Base-by-base conservation (phyloP, 2,888 invertebrate genomes). In the Drosophila ustulata region DNA sequence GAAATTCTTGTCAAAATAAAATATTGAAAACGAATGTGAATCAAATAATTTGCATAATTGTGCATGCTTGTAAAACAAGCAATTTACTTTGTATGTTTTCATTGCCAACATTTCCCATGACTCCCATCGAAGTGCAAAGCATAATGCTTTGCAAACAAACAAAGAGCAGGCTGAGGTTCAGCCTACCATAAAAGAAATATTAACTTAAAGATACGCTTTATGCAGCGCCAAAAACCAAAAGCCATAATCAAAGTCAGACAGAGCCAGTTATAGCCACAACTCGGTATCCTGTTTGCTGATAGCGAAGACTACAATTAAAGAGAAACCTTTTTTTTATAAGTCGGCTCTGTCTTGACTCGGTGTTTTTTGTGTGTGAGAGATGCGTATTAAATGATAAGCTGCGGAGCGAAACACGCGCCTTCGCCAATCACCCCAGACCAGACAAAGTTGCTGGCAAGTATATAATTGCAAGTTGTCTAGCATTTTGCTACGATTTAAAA, bases 361-460 rank as follows among this genome's bases (percentile, higher is more conserved):
- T 5, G 37, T 32, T 23, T 32, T 9, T 75, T 82, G 82, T 82
- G 81, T 80, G 83, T 71, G 56, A 66, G 65, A 82, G 84, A 83
- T 86, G 79, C 82, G 82, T 82, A 84, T 84, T 84, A 87, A 87
- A 84, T 84, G 83, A 84, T 84, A 84, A 80, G 78, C 77, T 46
- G 41, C 45, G 43, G 71, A 59, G 55, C 47, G 26, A 57, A 82
- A 82, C 81, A 81, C 82, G 69, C 66, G 75, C 61, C 70, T 55
- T 52, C 67, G 59, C 50, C 70, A 59, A 78, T 66, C 71, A 67
- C 32, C 59, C 23, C 66, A 51, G 71, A 58, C 23, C 66, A 51
- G 71, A 58, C 79, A 66, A 72, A 66, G 64, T 77, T 71, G 30
- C 30, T 6, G 30, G 69, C 62, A 52, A 46, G 56, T 39, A 57